Conservation (phyloP, 2,888 invertebrate genomes). For the Odontothrips loti region DNA sequence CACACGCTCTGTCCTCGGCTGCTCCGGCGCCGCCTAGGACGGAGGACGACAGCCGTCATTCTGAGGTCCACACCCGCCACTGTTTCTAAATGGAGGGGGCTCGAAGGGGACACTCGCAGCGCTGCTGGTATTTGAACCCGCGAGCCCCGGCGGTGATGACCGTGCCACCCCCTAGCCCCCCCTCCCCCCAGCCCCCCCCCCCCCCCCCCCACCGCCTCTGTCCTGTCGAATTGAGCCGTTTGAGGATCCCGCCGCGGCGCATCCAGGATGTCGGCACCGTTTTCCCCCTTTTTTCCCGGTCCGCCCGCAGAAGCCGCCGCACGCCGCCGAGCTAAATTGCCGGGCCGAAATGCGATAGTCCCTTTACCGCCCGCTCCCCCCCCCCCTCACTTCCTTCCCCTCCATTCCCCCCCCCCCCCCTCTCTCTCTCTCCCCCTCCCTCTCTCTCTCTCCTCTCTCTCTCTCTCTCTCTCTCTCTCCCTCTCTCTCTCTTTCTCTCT, state of each 20-base stretch:
- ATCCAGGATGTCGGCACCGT: constrained; percentile 13
- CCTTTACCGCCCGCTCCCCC: background rate
- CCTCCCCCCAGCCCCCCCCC: background rate
- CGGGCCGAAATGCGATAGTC: background rate
- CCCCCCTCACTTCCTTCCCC: background rate
- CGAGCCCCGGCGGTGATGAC: background rate
- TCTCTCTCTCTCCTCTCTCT: background rate
- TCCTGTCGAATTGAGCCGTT: constrained; percentile 19
- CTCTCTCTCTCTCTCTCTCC: background rate
- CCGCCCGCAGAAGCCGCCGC: background rate
- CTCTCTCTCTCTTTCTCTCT: background rate
- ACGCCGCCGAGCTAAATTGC: background rate
- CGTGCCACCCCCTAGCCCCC: background rate
- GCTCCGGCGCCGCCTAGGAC: no score
- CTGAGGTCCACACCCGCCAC: no score
- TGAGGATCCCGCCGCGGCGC: background rate
- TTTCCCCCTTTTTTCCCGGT: constrained; percentile 4
- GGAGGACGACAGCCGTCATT: no score
- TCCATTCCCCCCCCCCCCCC: background rate
- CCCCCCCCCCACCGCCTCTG: background rate
- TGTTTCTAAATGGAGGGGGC: no score
- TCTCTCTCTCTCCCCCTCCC: background rate
- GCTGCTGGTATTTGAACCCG: background rate
- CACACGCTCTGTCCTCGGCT: no score
- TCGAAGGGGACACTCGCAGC: no score